These are phyloP conservation scores for Oreochromis tanganicae DNA, from an alignment of 2,113 vertebrate genomes.

Conservation along the genomic window DNA sequence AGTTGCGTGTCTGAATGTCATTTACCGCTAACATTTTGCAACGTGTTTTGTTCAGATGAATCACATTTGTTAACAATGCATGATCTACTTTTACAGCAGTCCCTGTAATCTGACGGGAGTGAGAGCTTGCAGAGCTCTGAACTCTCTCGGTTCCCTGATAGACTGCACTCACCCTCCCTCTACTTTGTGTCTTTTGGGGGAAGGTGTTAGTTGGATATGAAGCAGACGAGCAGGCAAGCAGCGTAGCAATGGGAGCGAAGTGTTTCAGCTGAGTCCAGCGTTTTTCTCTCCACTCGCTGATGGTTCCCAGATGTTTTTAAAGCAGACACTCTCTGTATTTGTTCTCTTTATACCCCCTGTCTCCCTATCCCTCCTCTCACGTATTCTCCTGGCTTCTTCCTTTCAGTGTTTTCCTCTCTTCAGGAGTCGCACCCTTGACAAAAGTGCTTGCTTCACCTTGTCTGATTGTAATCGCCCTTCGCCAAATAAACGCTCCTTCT, in stretches of 20 bases:
- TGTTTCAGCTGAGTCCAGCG: conserved; percentile 66
- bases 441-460: conserved; percentile 49
- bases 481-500: conserved; percentile 52
- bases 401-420: conserved; percentile 26
- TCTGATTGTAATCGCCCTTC: conserved; percentile 46
- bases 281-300: conserved; percentile 61
- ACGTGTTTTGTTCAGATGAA: not conserved
- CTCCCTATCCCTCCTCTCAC: not conserved
- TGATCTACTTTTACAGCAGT: not conserved
- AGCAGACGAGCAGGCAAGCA: conserved; percentile 35
- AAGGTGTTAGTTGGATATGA: conserved; percentile 56
- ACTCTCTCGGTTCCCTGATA: not conserved
- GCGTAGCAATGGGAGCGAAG: conserved; percentile 15
- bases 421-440: conserved; percentile 36
- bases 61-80: conserved; percentile 3
- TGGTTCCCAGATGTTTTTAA: conserved; percentile 72
- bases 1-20: conserved; percentile 1
- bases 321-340: conserved; percentile 24
- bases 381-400: not conserved
- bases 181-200: conserved; percentile 36
- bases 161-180: conserved; percentile 4
- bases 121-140: conserved; percentile 9
- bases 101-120: not conserved
- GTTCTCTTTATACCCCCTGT: conserved; percentile 6
- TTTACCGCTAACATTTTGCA: conserved; percentile 6